Evolutionary conservation across 1,140 invertebrate species (phyloP).

Genomic region (Zeugodacus cucurbitae): DNA sequence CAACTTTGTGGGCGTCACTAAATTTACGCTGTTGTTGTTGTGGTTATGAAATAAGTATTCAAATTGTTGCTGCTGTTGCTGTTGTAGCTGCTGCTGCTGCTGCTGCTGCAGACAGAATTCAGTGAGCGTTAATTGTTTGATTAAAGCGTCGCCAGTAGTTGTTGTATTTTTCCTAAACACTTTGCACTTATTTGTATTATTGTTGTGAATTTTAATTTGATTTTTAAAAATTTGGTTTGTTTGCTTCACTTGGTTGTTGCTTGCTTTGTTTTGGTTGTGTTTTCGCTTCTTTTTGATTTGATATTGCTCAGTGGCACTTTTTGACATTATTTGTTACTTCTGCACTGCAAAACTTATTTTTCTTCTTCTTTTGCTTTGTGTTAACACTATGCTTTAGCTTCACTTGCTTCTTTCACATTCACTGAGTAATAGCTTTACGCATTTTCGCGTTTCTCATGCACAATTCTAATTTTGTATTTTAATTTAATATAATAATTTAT

Average conservation of each 20-base stretch:
- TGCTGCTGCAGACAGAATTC: constrained; percentile 10
- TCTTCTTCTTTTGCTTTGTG: constrained; percentile 2
- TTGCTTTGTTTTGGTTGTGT: constrained; percentile 39
- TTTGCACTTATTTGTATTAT: neutral
- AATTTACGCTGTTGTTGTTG: neutral
- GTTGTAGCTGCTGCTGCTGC: constrained; percentile 28
- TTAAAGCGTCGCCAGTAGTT: constrained; percentile 11
- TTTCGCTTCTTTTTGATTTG: constrained; percentile 50
- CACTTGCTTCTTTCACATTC: neutral
- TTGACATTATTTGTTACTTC: constrained; percentile 43
- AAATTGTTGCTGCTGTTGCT: neutral
- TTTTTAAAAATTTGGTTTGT: constrained; percentile 26
- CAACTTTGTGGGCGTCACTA: neutral
- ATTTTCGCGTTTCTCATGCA: neutral
- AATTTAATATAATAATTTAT: neutral
- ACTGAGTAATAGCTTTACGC: neutral
- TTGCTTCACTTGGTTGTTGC: neutral
- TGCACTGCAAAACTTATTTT: constrained; percentile 28
- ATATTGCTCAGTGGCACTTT: constrained; percentile 48
- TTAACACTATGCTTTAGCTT: neutral
- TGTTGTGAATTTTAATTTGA: constrained; percentile 31
- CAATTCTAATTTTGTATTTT: neutral
- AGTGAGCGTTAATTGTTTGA: constrained; percentile 16
- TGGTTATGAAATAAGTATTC: neutral
- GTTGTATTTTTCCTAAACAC: constrained; percentile 4